Evolutionary conservation across 2,888 invertebrate species (phyloP).

Genomic region (Agrochola lychnidis): DNA sequence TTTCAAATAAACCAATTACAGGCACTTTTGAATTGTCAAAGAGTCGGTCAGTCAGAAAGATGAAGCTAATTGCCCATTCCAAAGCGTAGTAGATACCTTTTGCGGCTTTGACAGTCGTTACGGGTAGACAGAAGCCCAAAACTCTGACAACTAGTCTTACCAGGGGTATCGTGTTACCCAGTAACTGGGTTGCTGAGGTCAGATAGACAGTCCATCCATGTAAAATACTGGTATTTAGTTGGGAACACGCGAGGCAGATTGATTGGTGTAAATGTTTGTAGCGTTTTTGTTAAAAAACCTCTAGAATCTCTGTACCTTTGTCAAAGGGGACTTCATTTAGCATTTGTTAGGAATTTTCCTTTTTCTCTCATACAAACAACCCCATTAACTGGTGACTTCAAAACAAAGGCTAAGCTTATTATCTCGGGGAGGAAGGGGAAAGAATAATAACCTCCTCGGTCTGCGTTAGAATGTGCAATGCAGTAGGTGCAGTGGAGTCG

Average conservation of each 20-base stretch:
- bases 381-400: conserved; percentile 63
- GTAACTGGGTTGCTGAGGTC: neutral
- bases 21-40: no score
- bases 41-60: no score
- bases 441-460: conserved; percentile 60
- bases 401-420: conserved; percentile 71
- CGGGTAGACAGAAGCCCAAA: neutral
- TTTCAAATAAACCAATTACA: no score
- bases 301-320: neutral
- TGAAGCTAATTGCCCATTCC: no score
- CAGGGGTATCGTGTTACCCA: neutral
- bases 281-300: conserved; percentile 24
- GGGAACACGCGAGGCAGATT: neutral
- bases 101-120: neutral
- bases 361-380: conserved; percentile 58
- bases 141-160: neutral
- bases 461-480: conserved; percentile 37
- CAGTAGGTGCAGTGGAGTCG: conserved; percentile 47
- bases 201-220: neutral
- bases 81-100: no score
- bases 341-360: conserved; percentile 48
- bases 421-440: conserved; percentile 53
- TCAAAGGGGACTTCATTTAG: conserved; percentile 54
- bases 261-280: neutral
- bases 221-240: neutral